Percentiles rank a stretch among this genome's conserved stretches.
These are phyloP conservation scores for Heliconius erato DNA, from an alignment of 2,888 invertebrate genomes.

Conservation along the genomic window DNA sequence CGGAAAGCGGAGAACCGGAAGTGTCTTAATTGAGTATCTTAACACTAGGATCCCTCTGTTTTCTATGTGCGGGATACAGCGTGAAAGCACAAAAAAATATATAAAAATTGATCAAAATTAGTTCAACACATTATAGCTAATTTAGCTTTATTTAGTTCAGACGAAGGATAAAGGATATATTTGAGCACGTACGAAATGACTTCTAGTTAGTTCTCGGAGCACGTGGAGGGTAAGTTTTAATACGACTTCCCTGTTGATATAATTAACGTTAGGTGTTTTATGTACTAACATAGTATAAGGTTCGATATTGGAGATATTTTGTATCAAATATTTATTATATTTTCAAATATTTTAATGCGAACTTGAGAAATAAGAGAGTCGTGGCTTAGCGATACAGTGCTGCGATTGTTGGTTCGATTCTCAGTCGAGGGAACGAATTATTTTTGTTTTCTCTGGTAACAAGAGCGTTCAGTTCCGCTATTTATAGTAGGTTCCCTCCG, in stretches of 20 bases:
- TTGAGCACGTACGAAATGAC: conserved; percentile 29
- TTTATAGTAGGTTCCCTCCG: too few species aligned
- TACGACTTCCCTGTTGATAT: conserved; percentile 23
- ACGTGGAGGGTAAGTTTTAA: conserved; percentile 34
- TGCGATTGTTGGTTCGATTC: background rate
- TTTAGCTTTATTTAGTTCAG: conserved; percentile 13
- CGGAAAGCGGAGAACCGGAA: too few species aligned
- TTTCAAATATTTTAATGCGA: background rate
- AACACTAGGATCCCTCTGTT: too few species aligned
- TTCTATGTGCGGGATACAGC: too few species aligned
- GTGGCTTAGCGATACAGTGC: background rate
- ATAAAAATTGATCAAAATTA: background rate
- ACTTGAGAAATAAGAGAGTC: background rate
- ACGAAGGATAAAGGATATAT: conserved; percentile 2
- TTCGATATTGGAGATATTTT: background rate
- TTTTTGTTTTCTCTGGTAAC: background rate
- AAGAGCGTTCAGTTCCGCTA: accelerated
- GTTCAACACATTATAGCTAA: background rate
- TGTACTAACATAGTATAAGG: background rate
- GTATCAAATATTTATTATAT: background rate
- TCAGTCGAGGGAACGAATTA: background rate
- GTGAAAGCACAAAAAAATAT: too few species aligned
- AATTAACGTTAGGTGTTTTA: conserved; percentile 11
- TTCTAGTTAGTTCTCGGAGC: conserved; percentile 26
- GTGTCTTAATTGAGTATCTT: too few species aligned